Evolutionary conservation across 1,140 invertebrate species (phyloP), one percentile per base, ranked within the genome.

Genomic region (Maconellicoccus hirsutus): DNA sequence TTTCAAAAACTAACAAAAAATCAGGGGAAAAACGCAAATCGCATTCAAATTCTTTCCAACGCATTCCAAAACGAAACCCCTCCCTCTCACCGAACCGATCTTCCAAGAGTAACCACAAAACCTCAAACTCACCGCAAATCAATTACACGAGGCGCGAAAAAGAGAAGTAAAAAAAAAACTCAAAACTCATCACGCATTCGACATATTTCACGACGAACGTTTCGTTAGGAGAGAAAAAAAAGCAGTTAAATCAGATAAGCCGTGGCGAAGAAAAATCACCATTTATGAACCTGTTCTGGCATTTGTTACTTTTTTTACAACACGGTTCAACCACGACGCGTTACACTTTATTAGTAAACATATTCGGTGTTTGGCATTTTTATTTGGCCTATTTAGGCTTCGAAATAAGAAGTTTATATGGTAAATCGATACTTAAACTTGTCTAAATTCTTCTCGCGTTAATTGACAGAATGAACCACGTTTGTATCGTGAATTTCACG

Each of bases 401-500:
- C 42, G 4, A 52, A 6, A 52, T 16, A 19, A 16, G 16, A 16
- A 52, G 29, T 33, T n/a, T n/a, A n/a, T n/a, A n/a, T 33, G 29
- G 29, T 33, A 33, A 33, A 33, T 33, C 29, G 29, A 33, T 33
- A 33, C 29, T 33, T 33, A 6, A 33, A 33, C 29, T 33, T 33
- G 29, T 33, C n/a, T 52, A 52, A 52, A 52, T 52, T 52, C 42
- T 52, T 52, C 42, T 52, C 42, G 42, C 3, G 12, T 52, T 52
- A 52, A 52, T 52, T 52, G 42, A 52, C 42, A 52, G n/a, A 52
- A 52, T n/a, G n/a, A n/a, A n/a, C n/a, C n/a, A n/a, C n/a, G n/a
- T n/a, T n/a, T n/a, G n/a, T n/a, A n/a, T n/a, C n/a, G n/a, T n/a
- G n/a, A n/a, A n/a, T n/a, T n/a, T n/a, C n/a, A 16, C 4, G 42